Evolutionary conservation across 2,113 vertebrate genomes (phyloP), one percentile per base, ranked within the genome.

Genomic region (Sylvilagus bachmani): DNA sequence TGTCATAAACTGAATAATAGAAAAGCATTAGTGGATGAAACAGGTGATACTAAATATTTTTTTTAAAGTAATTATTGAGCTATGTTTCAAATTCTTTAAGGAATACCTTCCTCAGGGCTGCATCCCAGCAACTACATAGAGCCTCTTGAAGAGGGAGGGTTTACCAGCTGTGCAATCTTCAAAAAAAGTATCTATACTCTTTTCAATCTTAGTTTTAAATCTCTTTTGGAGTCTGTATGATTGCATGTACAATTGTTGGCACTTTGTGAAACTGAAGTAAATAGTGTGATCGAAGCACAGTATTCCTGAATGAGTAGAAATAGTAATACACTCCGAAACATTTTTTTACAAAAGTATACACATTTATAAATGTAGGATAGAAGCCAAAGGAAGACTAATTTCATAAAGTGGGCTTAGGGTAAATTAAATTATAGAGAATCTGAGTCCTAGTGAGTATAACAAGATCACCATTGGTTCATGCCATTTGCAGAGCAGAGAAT

Each of bases 131-230:
- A 38, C 8, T 0, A 1, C 16, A 9, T 0, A 31, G 31, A 24
- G 3, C 1, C 24, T 71, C 5, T 4, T 33, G 19, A 0, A 33
- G 21, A 58, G 31, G 8, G 16, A 49, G 2, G 6, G 0, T 36
- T 89, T 25, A 66, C 44, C 44, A 16, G 12, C 6, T n/a, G 13
- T 53, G 6, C 16, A 38, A 89, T 55, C 44, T 51, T 79, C 14
- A 69, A 1, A 33, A 38, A 9, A 70, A 62, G 19, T 27, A 4
- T 10, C 4, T 49, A 81, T 25, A 5, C 0, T 36, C 12, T 0
- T 62, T 64, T 10, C 74, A 53, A 36, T 69, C 10, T 61, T 84
- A 27, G 25, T 51, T 86, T 86, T 67, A 84, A 53, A n/a, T 53
- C 9, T 73, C 6, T 89, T 83, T 69, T 70, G 4, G 14, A 31